Evolutionary conservation across 2,888 invertebrate genomes (phyloP).

Genomic region (Tinea pellionella): DNA sequence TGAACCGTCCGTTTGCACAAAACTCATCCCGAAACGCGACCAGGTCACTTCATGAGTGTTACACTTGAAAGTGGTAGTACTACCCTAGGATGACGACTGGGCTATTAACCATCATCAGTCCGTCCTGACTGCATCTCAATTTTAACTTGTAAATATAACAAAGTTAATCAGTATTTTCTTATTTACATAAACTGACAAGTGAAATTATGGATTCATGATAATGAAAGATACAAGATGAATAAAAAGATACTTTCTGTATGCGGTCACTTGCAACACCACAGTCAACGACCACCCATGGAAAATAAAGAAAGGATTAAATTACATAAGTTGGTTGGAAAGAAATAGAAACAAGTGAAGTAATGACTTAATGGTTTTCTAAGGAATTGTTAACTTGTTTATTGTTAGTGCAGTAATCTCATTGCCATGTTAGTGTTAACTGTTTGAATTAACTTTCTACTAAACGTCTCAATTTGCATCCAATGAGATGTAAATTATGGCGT

Average conservation of each 20-base stretch:
- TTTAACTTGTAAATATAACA: too few relatives aligned
- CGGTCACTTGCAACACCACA: not conserved
- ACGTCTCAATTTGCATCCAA: not conserved
- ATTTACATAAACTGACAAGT: too few relatives aligned
- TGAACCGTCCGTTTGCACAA: too few relatives aligned
- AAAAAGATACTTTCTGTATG: not conserved
- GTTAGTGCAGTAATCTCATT: not conserved
- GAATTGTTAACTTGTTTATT: slow-evolving; percentile 8
- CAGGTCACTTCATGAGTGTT: too few relatives aligned
- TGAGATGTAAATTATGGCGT: not conserved
- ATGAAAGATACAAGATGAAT: too few relatives aligned
- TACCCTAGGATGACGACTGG: too few relatives aligned
- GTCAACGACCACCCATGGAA: not conserved
- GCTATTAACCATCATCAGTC: too few relatives aligned
- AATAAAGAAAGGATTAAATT: slow-evolving; percentile 2
- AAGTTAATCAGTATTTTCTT: too few relatives aligned
- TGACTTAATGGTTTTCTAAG: not conserved
- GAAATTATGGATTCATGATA: too few relatives aligned
- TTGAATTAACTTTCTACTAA: not conserved
- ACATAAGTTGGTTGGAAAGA: not conserved
- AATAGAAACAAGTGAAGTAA: not conserved
- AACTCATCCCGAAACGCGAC: too few relatives aligned
- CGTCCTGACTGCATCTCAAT: too few relatives aligned
- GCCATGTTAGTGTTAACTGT: not conserved
- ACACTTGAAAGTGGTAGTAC: too few relatives aligned